Evolutionary conservation across 2,113 vertebrate species (phyloP), one percentile per base, ranked within the genome.

Genomic region (Syrmaticus mikado): DNA sequence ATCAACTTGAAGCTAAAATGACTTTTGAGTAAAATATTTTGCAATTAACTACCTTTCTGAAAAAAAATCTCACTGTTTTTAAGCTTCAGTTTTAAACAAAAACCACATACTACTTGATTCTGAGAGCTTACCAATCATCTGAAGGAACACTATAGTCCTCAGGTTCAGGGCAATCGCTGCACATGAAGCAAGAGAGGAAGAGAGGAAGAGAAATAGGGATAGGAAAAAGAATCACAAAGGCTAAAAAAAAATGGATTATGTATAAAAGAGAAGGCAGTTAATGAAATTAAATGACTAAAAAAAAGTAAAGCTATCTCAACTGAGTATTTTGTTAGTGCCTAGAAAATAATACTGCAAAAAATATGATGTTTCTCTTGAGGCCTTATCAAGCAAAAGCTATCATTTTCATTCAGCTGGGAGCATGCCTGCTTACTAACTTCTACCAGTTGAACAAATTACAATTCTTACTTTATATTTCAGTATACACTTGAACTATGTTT

Each of bases 61-160:
- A 89, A 38, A 38, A 57, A 89, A 38, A 57, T 11, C 70, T 84
- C 57, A 82, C n/a, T 70, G 53, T 20, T 86, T 82, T 87, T 79
- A 86, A 81, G n/a, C 5, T 67, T 61, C 45, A 86, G 18, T 55
- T 71, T 85, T 76, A 36, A 87, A 74, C 41, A 68, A 87, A 85
- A 25, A 89, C 16, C n/a, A 81, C 43, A 80, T 17, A 30, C 55
- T 72, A 79, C 85, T 82, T 77, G 46, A 70, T 43, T 61, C 86
- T 90, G 57, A 92, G 94, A 77, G 96, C 99, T 99, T 99, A 99
- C 99, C 99, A 98, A 97, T 98, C 98, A 66, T 99, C 99, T 94
- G 99, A 98, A 92, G 98, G 97, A 98, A 98, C 98, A 98, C 98
- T 98, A 99, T 97, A 98, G 88, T 99, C 99, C 98, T 99, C 99